Percentiles rank a stretch among this genome's conserved stretches.
These are phyloP conservation scores for Mustela nigripes DNA, from an alignment of 2,113 vertebrate genomes.

Conservation along the genomic window DNA sequence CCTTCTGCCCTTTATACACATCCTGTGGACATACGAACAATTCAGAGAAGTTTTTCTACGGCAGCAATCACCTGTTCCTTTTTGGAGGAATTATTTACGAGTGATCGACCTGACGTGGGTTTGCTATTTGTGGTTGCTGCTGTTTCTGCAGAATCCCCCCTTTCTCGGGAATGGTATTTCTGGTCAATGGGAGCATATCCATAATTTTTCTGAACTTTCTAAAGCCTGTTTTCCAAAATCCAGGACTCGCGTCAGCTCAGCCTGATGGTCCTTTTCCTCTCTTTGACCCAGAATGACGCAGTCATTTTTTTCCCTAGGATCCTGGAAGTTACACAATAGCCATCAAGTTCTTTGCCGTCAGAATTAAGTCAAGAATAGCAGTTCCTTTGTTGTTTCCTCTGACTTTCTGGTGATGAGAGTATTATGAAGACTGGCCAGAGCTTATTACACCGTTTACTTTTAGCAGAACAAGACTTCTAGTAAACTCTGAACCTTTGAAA, in stretches of 20 bases:
- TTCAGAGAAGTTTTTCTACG: not conserved
- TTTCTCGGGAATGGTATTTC: not conserved
- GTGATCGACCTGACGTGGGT: not conserved
- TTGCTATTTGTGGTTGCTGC: not conserved
- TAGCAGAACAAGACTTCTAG: not conserved
- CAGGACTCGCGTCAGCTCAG: not conserved
- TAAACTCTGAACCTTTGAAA: not conserved
- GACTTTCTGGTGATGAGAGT: not conserved
- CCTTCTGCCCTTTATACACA: not conserved
- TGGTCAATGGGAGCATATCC: not conserved
- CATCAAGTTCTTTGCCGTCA: constrained; percentile 45
- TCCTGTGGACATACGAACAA: not conserved
- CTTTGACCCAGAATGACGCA: not conserved
- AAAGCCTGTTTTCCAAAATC: not conserved
- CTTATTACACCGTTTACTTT: not conserved
- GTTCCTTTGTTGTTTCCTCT: constrained; percentile 56
- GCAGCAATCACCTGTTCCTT: constrained; percentile 16
- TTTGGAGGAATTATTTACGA: not conserved
- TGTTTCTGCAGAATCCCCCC: not conserved
- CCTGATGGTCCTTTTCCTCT: not conserved
- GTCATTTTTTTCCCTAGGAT: not conserved
- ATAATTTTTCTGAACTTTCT: not conserved
- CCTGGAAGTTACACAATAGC: constrained; percentile 60
- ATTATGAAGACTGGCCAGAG: not conserved
- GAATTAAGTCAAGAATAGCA: constrained; percentile 48